Percentiles rank a stretch among this genome's conserved stretches.
phyloP scores from a whole-genome alignment of 2,113 vertebrate genomes.

The Pseudorectes ferrugineus region DNA sequence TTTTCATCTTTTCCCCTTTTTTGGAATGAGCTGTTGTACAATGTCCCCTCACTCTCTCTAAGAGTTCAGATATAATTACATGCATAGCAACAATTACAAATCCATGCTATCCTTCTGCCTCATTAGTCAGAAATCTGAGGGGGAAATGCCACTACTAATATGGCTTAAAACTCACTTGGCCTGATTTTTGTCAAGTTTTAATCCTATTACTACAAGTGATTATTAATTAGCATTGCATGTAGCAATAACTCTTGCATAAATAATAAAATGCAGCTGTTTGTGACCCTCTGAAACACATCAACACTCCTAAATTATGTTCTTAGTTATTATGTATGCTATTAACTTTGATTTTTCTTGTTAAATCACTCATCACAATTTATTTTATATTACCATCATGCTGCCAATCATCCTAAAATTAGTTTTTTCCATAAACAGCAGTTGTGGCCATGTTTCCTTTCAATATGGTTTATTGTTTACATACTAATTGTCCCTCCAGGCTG shows the following conservation, averaged over 20 bases:
- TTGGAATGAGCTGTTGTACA: neutral
- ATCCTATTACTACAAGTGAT: constrained; percentile 25
- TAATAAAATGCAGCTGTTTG: neutral
- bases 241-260: neutral
- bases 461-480: neutral
- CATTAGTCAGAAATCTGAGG: constrained; percentile 14
- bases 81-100: neutral
- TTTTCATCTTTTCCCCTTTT: neutral
- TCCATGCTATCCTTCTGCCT: neutral
- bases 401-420: neutral
- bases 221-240: constrained; percentile 19
- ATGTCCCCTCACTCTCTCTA: neutral
- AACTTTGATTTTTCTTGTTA: neutral
- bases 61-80: neutral
- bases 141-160: constrained; percentile 1
- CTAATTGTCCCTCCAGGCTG: neutral
- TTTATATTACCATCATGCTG: neutral
- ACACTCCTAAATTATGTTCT: neutral
- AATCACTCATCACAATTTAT: neutral
- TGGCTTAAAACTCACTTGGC: neutral
- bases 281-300: neutral
- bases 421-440: neutral
- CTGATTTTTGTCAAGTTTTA: constrained; percentile 44
- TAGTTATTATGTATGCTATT: neutral
- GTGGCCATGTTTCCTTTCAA: neutral